Evolutionary conservation across 2,113 vertebrate genomes (phyloP).

Genomic region (Pyrgilauda ruficollis): DNA sequence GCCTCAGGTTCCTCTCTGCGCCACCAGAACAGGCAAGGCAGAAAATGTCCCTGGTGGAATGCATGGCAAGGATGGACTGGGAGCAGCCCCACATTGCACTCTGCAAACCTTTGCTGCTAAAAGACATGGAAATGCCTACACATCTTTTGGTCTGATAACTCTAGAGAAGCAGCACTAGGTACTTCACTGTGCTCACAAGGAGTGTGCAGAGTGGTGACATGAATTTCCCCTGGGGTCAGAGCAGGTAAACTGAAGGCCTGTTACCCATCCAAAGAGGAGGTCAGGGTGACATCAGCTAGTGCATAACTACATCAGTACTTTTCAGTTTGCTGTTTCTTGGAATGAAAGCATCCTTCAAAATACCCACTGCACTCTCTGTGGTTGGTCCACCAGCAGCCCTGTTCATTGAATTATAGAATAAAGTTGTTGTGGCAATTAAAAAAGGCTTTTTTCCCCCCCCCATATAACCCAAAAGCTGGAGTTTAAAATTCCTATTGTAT

Average conservation of each 20-base stretch:
- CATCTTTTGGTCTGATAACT: neutral
- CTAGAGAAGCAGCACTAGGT: neutral
- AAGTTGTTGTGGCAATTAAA: neutral
- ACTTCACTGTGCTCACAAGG: neutral
- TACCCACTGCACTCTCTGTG: neutral
- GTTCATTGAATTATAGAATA: neutral
- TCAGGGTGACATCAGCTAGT: neutral
- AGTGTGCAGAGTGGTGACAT: neutral
- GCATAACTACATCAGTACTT: neutral
- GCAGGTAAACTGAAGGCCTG: neutral
- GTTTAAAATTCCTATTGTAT: constrained; percentile 62
- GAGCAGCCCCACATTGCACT: neutral
- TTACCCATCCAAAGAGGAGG: neutral
- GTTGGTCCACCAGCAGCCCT: neutral
- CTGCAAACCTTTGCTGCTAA: neutral
- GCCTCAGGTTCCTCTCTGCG: neutral
- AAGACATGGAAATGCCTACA: neutral
- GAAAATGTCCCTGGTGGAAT: neutral
- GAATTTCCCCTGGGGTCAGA: neutral
- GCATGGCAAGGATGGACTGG: neutral
- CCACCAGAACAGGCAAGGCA: neutral
- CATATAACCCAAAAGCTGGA: constrained; percentile 7
- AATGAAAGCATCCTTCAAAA: neutral
- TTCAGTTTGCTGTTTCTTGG: neutral
- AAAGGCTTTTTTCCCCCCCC: neutral